Base-by-base conservation (phyloP, 2,888 invertebrate species). In the Mesochorus sp. region DNA sequence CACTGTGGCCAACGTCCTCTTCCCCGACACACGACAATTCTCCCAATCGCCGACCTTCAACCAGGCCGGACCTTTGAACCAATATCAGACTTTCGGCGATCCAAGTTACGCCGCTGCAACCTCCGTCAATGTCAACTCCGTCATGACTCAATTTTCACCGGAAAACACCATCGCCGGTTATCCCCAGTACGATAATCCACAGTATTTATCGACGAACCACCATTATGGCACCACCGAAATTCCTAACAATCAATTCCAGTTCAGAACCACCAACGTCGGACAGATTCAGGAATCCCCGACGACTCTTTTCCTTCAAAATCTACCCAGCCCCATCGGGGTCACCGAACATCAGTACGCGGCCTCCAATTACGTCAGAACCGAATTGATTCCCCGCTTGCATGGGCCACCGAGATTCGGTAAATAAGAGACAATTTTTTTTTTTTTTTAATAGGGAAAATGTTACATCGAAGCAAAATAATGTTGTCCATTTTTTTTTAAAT, bases 311-410 rank as follows among this genome's bases (percentile, higher is more conserved):
- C 84, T 89, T 42, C 89, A 88, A 66, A 88, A 84, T 26, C 72
- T 88, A 51, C 87, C 84, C 17, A 88, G 85, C 71, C 86, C 88
- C 2, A 86, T 89, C 24, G 81, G 87, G 17, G 85, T 89, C 14
- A 82, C 86, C 2, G 88, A 89, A 79, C 88, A n/a, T n/a, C n/a
- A 88, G 42, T 89, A 85, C 12, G 83, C 84, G n/a, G 79, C 87
- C 4, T 51, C 67, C 8, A 89, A 84, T 82, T 89, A 88, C 49
- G 85, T 88, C 19, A 84, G 86, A 37, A 85, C 86, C 3, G 88
- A 89, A 73, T 49, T 89, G 75, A 81, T 88, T 55, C 87, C 88
- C 6, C 83, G 85, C 26, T 68, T 88, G 59, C 86, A 85, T 66
- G 83, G 86, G 72, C 87, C 85, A 47, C 83, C 86, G 31, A 84